Evolutionary conservation across 2,113 vertebrate species (phyloP), one percentile per base, ranked within the genome.

Genomic region (Daphoenositta chrysoptera): DNA sequence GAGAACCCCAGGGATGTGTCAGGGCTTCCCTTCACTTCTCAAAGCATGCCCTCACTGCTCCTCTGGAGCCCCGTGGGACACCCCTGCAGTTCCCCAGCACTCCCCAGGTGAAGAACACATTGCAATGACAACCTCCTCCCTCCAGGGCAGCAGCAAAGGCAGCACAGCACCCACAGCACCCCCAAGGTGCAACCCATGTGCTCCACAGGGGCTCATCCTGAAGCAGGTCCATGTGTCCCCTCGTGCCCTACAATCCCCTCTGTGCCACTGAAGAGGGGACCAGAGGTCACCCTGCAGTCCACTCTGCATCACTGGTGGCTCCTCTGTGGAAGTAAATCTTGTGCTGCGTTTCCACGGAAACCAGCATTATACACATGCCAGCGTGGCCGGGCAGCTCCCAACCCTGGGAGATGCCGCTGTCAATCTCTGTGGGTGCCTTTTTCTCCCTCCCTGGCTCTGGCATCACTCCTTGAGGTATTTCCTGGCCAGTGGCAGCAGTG

Each of bases 261-360:
- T 3, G 0, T 28, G 61, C 37, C 50, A 53, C 72, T 6, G 1
- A 69, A 11, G 11, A 6, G 1, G 73, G 73, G 66, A 73, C 66
- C 23, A 92, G 83, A 75, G 90, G 84, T 81, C 68, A 85, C 73
- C 56, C 90, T 73, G 93, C 22, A 10, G 95, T 65, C 83, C 72
- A 75, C 50, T 50, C 89, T 65, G 83, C 91, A 80, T 97, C 35
- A 3, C 94, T 71, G 96, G 83, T 22, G 26, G 83, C 73, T 80
- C 73, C 91, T 65, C 73, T 73, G 77, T 89, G 93, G 84, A 94
- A 94, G 91, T 70, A 93, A 96, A 93, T 87, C 89, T 68, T 93
- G 90, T 80, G 79, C 97, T 95, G 94, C 20, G 97, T 98, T 98
- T 94, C 98, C 95, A 95, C 97, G 97, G 98, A 83, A 97, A 98